Base-by-base conservation (phyloP, 35 echinoderm and acorn worm species). In the Chiridota heheva region DNA sequence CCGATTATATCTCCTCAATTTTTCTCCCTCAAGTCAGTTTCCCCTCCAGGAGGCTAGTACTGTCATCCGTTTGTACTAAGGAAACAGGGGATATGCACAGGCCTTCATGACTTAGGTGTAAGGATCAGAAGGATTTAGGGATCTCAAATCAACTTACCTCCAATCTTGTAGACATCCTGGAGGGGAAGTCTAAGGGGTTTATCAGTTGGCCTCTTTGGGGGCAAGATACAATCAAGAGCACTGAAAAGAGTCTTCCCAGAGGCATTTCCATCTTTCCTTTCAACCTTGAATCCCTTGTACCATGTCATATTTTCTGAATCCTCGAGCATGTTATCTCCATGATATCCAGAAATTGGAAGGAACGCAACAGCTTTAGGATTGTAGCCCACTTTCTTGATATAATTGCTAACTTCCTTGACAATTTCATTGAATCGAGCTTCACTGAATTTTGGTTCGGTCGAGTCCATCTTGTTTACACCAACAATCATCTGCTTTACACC, bases 151-250 rank as follows among this genome's bases (percentile, higher is more conserved):
- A 16, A 83, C 87, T 47, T 63, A 90, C 93, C 93, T 57, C 88
- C 88, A 48, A 97, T 97, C 64, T 97, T 97, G 93, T 97, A 97
- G 3, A 97, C 93, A 91, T 97, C 93, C 48, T 97, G 93, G 1
- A 97, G 80, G 15, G 93, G 93, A 5, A 97, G 80, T 66, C 93
- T 69, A 0, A 97, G 84, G 17, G 93, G 78, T 41, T 97, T 97
- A 0, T 96, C 80, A 7, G 67, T 62, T 62, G 93, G 93, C 27
- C 93, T 67, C 37, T 84, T 51, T 40, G 93, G 93, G 2, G 84
- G 56, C 0, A 57, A 2, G 24, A 97, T 97, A 28, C 68, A 36
- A 69, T 97, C 93, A 33, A 97, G 67, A 27, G 88, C 88, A 25
- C 91, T 26, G 13, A 81, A 87, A 0, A 97, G 78, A 10, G 93